Conservation (phyloP, 2,113 vertebrate species). For the Aegypius monachus region DNA sequence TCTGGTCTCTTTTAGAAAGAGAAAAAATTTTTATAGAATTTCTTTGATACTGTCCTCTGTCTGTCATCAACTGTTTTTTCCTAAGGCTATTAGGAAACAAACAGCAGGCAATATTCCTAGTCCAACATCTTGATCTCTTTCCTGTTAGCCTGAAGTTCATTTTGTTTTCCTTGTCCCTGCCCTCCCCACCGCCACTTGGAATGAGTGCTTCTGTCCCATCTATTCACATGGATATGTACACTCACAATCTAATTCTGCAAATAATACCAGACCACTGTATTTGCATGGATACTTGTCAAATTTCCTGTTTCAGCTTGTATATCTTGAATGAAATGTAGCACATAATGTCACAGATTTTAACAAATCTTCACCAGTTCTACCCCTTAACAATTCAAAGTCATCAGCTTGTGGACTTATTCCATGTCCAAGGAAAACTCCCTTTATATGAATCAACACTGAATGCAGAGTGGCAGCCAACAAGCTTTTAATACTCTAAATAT, state of each 20-base stretch:
- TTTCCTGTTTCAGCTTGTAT: background rate
- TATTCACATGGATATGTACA: background rate
- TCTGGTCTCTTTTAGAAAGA: background rate
- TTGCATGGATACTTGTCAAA: background rate
- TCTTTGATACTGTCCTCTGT: background rate
- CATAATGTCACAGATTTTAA: background rate
- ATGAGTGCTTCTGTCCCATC: background rate
- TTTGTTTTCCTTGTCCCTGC: background rate
- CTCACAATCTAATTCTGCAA: background rate
- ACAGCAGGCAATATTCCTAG: background rate
- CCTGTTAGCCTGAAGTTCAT: background rate
- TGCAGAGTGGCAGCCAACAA: background rate
- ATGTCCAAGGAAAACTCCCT: background rate
- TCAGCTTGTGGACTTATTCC: background rate
- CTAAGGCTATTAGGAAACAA: background rate
- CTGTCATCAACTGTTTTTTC: background rate
- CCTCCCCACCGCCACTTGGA: too few relatives aligned
- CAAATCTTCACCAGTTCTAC: background rate
- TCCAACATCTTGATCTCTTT: background rate
- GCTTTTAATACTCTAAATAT: background rate
- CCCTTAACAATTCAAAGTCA: background rate
- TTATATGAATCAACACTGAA: background rate
- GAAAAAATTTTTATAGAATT: background rate
- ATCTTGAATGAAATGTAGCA: background rate
- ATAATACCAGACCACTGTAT: background rate